Evolutionary conservation across 2,797 vertebrate species (phyloP), one percentile per base, ranked within the genome.

Genomic region (Rhodeus uyekii): DNA sequence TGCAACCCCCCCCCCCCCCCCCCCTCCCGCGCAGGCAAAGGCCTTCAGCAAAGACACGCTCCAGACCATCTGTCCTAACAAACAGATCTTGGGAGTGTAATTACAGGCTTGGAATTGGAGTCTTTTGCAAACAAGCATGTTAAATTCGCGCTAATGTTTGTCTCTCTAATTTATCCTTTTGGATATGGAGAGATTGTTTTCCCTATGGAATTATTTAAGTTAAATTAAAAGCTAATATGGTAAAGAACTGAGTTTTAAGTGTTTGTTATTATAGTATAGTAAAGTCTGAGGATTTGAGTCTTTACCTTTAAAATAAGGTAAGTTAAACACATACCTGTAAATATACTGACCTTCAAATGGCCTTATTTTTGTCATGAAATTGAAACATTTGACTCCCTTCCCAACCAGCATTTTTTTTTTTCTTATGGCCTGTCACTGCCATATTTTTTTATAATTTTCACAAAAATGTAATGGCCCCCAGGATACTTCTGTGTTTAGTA

Each of bases 111-210:
- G 63, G 46, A 50, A 14, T n/a, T n/a, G n/a, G n/a, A n/a, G n/a
- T n/a, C 67, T 46, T 72, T 50, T 81, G 34, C 86, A 86, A 80
- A 78, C 74, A 67, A 85, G 73, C 76, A 72, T 80, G 38, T 44
- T 74, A 79, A 60, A 60, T 3, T 60, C 13, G 16, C 0, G 24
- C 3, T 60, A 8, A 71, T 68, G 78, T 61, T 64, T 53, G 32
- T 78, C 77, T 73, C 32, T 76, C 18, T 50, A 34, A 32, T 48
- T 29, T 24, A n/a, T 44, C 13, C 50, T 63, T 24, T 63, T 42
- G 10, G 32, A 65, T 34, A 53, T 64, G 58, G 18, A 19, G 36
- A 68, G n/a, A 65, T 82, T 22, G 65, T 50, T 61, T 5, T 34
- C 22, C 22, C 3, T 12, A 19, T 48, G 27, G 22, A 10, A 50